A percentile compares a stretch with the other conserved stretches of the same genome.
Conservation (phyloP, 1,140 invertebrate species). For the Meloidogyne exigua region DNA sequence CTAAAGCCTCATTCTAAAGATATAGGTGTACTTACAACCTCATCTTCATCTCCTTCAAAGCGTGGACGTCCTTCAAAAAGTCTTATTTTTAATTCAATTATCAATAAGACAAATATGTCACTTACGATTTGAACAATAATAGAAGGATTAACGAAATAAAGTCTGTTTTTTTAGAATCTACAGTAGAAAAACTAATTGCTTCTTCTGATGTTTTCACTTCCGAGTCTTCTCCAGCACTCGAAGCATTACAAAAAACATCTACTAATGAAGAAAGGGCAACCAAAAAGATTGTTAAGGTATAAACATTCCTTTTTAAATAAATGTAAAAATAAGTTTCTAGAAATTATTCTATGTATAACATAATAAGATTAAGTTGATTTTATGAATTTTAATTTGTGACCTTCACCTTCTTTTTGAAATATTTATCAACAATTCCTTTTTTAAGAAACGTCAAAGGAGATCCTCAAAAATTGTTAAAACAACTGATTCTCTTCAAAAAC, state of each 20-base stretch:
- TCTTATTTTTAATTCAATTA: background rate
- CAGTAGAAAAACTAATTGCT: background rate
- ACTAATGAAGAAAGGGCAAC: background rate
- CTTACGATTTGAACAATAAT: no score
- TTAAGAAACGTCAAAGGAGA: background rate
- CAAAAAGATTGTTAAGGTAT: background rate
- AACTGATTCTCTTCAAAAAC: background rate
- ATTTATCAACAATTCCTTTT: no score
- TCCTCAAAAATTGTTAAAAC: background rate
- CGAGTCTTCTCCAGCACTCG: conserved; percentile 7
- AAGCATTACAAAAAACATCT: background rate
- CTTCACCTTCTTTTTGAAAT: no score
- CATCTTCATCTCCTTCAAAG: background rate
- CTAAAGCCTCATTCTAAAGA: conserved; percentile 8
- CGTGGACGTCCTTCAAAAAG: background rate
- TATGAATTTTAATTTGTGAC: no score
- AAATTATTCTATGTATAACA: no score
- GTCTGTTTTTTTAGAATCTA: background rate
- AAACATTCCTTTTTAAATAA: background rate
- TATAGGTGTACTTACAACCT: background rate
- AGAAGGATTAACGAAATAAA: no score
- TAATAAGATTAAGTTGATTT: no score
- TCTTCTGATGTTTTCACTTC: conserved; percentile 1
- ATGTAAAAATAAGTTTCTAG: no score
- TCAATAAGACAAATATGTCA: no score